Evolutionary conservation across 2,888 invertebrate species (phyloP).

Genomic region (Tetranychus truncatus): DNA sequence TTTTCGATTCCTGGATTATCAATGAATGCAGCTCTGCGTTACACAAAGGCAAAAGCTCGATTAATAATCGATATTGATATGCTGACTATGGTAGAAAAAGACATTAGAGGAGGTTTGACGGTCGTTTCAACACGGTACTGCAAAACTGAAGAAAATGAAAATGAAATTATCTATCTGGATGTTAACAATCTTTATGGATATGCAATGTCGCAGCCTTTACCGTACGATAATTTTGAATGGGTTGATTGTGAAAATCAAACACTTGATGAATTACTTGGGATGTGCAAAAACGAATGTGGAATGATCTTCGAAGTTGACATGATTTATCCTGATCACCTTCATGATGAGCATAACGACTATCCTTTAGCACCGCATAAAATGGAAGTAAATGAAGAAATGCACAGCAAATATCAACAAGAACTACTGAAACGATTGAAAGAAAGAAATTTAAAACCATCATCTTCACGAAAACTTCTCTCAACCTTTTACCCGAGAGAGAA

Average conservation of each 20-base stretch:
- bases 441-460: neutral
- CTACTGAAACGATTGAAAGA: neutral
- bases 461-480: neutral
- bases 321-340: neutral
- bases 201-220: slow-evolving; percentile 16
- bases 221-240: slow-evolving; percentile 19
- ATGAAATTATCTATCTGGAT: neutral
- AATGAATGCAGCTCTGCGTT: neutral
- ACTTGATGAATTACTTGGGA: too few species aligned
- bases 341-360: slow-evolving; percentile 5
- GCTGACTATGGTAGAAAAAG: neutral
- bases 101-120: slow-evolving; percentile 9
- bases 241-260: neutral
- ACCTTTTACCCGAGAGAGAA: neutral
- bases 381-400: neutral
- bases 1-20: neutral
- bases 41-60: neutral
- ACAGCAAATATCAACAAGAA: neutral
- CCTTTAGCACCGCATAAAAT: slow-evolving; percentile 5
- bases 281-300: neutral
- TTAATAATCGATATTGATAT: neutral
- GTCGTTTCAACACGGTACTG: neutral
- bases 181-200: neutral
- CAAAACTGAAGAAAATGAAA: neutral
- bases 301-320: neutral